Conservation (phyloP, 2,113 vertebrate genomes). For the Entomyzon cyanotis region DNA sequence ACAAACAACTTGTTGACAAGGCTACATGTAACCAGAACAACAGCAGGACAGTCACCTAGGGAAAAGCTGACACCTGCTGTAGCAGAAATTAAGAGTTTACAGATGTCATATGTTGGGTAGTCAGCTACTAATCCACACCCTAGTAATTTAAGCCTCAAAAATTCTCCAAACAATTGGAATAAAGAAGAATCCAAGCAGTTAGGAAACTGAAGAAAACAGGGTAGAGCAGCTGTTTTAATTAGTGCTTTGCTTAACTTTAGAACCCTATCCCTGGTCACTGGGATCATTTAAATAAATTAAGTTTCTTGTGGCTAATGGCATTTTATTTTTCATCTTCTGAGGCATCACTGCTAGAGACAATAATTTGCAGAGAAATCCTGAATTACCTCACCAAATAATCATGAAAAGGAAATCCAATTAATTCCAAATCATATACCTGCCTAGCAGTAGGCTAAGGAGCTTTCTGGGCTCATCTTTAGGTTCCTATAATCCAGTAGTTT, state of each 20-base stretch:
- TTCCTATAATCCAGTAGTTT: neutral
- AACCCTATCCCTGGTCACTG: neutral
- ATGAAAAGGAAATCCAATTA: neutral
- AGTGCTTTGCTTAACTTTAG: constrained; percentile 6
- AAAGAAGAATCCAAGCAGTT: neutral
- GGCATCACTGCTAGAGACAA: neutral
- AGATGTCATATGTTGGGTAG: constrained; percentile 31
- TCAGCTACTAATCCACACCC: constrained; percentile 17
- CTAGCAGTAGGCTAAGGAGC: neutral
- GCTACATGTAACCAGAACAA: constrained; percentile 28
- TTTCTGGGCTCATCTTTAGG: neutral
- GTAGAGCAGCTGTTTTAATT: constrained; percentile 42
- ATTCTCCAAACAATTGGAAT: constrained; percentile 17
- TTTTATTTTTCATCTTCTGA: neutral
- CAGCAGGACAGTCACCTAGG: constrained; percentile 12
- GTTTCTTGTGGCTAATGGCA: neutral
- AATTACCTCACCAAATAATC: neutral
- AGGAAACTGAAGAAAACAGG: neutral
- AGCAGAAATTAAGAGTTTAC: constrained; percentile 53
- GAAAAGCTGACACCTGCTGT: constrained; percentile 60
- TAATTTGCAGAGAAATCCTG: neutral
- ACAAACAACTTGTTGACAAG: constrained; percentile 50
- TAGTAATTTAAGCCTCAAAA: constrained; percentile 7
- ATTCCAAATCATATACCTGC: neutral
- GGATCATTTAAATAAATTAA: neutral